Conservation (phyloP, 2,888 invertebrate genomes). For the Pollenia griseotomentosa region DNA sequence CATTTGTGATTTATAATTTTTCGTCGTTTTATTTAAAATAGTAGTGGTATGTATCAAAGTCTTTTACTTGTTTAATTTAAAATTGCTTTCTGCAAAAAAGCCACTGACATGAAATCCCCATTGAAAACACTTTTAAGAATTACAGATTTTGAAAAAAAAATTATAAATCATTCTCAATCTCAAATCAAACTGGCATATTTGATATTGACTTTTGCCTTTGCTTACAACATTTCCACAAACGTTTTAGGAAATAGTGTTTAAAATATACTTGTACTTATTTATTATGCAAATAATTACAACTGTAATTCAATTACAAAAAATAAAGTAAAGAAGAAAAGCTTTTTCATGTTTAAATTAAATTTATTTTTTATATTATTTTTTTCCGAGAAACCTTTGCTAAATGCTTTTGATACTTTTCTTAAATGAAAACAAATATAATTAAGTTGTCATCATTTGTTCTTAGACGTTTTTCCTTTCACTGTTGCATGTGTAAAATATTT, state of each 20-base stretch:
- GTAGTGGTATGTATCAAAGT: too few species aligned
- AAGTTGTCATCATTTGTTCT: not conserved
- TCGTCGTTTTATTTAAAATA: too few species aligned
- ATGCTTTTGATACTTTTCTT: not conserved
- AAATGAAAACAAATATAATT: not conserved
- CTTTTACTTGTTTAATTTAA: too few species aligned
- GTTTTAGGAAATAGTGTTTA: slow-evolving; percentile 1
- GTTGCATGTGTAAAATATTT: slow-evolving; percentile 36
- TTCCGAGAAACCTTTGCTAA: not conserved
- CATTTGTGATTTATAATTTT: too few species aligned
- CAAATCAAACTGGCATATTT: too few species aligned
- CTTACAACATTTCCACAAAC: too few species aligned
- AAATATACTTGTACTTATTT: not conserved
- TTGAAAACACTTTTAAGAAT: too few species aligned
- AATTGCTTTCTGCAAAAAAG: too few species aligned
- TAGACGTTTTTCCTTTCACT: not conserved
- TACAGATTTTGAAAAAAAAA: too few species aligned
- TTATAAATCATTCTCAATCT: too few species aligned
- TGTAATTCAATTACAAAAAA: slow-evolving; percentile 17
- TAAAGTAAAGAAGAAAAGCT: not conserved
- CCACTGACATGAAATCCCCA: too few species aligned
- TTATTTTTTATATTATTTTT: not conserved
- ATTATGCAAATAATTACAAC: slow-evolving; percentile 13
- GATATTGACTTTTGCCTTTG: too few species aligned
- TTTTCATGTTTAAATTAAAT: slow-evolving; percentile 25